Evolutionary conservation across 2,797 vertebrate genomes (phyloP).

Genomic region (Naso thynnoides): DNA sequence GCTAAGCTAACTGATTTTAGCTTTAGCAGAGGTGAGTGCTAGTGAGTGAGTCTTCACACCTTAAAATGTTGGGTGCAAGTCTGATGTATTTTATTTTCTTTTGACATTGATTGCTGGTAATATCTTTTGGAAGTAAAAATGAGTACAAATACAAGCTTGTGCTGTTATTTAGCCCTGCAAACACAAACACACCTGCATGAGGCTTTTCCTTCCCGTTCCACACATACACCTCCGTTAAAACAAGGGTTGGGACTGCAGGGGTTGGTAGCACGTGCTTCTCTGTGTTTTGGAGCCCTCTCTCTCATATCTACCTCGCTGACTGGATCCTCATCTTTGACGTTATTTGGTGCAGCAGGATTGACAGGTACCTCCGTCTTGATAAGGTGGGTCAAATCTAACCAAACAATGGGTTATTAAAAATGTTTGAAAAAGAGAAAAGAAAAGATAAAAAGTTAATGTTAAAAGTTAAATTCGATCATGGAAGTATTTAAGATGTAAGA

Average conservation of each 20-base stretch:
- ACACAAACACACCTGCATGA: slow-evolving; percentile 86
- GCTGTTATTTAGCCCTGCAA: background rate
- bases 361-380: slow-evolving; percentile 86
- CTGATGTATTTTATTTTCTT: no score
- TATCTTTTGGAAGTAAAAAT: no score
- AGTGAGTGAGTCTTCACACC: no score
- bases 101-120: no score
- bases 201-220: slow-evolving; percentile 79
- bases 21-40: no score
- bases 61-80: no score
- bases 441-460: background rate
- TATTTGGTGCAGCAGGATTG: background rate
- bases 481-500: background rate
- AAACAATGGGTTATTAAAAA: slow-evolving; percentile 3
- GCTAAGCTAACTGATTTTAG: no score
- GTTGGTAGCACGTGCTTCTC: slow-evolving; percentile 57
- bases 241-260: slow-evolving; percentile 88
- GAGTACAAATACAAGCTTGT: no score
- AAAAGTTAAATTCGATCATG: no score
- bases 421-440: no score
- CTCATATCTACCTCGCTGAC: slow-evolving; percentile 28
- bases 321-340: slow-evolving; percentile 48
- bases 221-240: slow-evolving; percentile 88
- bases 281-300: slow-evolving; percentile 55
- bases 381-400: slow-evolving; percentile 88